Percentiles rank a stretch among this genome's conserved stretches.
Conservation (phyloP, 1,140 invertebrate genomes). For the Cydia fagiglandana region DNA sequence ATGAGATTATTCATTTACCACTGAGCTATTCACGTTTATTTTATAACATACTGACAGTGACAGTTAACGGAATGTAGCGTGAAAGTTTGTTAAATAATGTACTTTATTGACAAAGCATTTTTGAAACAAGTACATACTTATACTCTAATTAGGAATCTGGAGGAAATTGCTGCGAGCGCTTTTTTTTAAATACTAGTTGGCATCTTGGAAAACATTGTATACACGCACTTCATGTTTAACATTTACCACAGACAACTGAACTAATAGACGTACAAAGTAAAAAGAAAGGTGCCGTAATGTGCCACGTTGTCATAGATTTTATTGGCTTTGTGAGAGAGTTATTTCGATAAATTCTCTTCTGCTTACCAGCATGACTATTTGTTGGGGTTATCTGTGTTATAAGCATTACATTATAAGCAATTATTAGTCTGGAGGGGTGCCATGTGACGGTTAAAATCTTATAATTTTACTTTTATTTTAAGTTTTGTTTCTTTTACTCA, state of each 20-base stretch:
- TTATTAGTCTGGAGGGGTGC: slow-evolving; percentile 14
- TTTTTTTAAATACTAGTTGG: too few species aligned
- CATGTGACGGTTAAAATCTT: slow-evolving; percentile 7
- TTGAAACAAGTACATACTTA: too few species aligned
- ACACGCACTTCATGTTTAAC: background rate
- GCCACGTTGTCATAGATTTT: background rate
- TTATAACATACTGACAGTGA: background rate
- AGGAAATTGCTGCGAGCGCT: too few species aligned
- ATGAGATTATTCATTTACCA: background rate
- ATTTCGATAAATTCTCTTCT: background rate
- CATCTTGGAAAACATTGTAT: background rate
- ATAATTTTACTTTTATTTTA: slow-evolving; percentile 1
- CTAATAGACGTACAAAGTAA: background rate
- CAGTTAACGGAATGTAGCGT: too few species aligned
- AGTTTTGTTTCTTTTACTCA: slow-evolving; percentile 5
- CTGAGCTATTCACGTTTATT: background rate
- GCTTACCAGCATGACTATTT: background rate
- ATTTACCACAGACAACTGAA: background rate
- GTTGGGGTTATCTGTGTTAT: background rate
- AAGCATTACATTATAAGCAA: background rate
- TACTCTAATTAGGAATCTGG: too few species aligned
- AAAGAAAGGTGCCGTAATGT: background rate
- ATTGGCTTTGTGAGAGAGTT: background rate
- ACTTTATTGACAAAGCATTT: too few species aligned
- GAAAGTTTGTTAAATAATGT: too few species aligned